phyloP scores from a whole-genome alignment of 2,888 invertebrate species.

The Lordiphosa andalusiaca region DNA sequence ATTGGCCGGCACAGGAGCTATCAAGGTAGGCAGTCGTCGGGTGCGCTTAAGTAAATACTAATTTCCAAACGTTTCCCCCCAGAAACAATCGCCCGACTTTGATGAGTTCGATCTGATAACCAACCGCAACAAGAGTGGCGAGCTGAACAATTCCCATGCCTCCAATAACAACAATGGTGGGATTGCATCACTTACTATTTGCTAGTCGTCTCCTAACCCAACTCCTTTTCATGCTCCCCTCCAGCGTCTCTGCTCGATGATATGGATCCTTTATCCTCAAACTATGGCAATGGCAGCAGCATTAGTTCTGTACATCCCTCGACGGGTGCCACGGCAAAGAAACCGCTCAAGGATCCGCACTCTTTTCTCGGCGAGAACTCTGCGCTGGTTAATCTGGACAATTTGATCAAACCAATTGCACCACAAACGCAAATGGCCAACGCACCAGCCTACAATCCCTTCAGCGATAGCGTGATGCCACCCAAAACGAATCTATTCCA shows the following conservation, averaged over 20 bases:
- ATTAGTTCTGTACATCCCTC: conserved; percentile 56
- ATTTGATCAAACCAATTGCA: conserved; percentile 87
- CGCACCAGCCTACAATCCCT: conserved; percentile 79
- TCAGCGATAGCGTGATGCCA: conserved; percentile 79
- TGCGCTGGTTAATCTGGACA: conserved; percentile 97
- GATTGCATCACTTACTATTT: background rate
- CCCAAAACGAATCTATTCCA: conserved; percentile 83
- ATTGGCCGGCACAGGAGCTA: conserved; percentile 71
- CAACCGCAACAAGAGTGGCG: conserved; percentile 84
- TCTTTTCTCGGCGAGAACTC: conserved; percentile 98
- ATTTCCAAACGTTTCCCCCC: conserved; percentile 1
- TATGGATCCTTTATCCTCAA: conserved; percentile 78
- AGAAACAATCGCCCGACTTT: conserved; percentile 83
- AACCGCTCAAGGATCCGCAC: conserved; percentile 90
- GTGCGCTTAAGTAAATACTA: too few relatives aligned
- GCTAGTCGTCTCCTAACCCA: background rate
- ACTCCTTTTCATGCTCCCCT: background rate
- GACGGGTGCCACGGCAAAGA: conserved; percentile 76
- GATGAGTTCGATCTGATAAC: conserved; percentile 94
- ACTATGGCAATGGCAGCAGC: conserved; percentile 50
- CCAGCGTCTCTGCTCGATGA: conserved; percentile 79
- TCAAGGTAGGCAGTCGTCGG: conserved; percentile 56
- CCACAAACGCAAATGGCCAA: conserved; percentile 73
- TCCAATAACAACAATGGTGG: conserved; percentile 79
- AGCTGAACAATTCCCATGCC: conserved; percentile 70